These are phyloP conservation scores for Bungarus multicinctus DNA, from an alignment of 2,113 vertebrate genomes.

Conservation along the genomic window DNA sequence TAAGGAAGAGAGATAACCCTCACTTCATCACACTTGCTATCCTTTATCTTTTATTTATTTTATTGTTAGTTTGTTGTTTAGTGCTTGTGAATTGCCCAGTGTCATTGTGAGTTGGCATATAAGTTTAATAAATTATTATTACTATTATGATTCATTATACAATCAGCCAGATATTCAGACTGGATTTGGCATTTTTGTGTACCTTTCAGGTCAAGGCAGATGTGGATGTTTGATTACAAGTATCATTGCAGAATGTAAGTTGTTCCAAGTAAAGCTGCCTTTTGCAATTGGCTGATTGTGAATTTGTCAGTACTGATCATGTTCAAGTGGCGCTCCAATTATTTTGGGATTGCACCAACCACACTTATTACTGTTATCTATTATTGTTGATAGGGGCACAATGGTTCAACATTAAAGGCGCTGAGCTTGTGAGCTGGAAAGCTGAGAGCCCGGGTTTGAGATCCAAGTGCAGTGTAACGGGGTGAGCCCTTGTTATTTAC, in stretches of 20 bases:
- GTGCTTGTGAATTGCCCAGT: not conserved
- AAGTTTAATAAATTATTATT: not conserved
- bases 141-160: not conserved
- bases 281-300: not conserved
- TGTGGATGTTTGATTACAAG: not conserved
- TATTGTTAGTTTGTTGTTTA: not conserved
- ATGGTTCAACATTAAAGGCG: not conserved
- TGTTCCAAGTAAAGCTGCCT: not conserved
- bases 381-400: not conserved
- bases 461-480: not conserved
- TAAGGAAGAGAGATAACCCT: not conserved
- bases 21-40: not conserved
- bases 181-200: not conserved
- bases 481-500: not conserved
- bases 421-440: not conserved
- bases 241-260: not conserved
- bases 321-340: not conserved
- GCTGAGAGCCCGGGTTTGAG: not conserved
- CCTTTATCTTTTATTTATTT: not conserved
- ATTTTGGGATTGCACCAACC: not conserved
- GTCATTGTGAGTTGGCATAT: not conserved
- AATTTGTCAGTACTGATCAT: not conserved
- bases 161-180: not conserved
- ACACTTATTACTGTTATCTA: not conserved
- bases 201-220: not conserved